These are phyloP conservation scores for Ichneumoninae sp. DNA, from an alignment of 2,888 invertebrate species.

Conservation along the genomic window DNA sequence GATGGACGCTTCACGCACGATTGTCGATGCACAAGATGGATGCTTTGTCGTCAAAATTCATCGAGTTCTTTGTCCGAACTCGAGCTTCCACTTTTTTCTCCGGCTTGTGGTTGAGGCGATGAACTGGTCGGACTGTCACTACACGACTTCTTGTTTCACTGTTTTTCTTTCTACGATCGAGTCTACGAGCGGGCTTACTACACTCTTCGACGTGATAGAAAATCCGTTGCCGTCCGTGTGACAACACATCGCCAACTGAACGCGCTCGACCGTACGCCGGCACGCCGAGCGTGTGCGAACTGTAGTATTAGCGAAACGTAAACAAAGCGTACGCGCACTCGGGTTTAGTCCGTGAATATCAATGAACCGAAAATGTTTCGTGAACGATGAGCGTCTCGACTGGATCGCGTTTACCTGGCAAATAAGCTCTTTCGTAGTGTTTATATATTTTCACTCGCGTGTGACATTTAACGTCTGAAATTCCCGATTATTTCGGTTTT, in stretches of 20 bases:
- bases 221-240: slow-evolving; percentile 8
- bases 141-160: background rate
- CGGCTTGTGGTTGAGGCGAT: background rate
- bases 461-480: background rate
- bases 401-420: background rate
- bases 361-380: background rate
- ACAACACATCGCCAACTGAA: slow-evolving; percentile 32
- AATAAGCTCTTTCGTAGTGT: background rate
- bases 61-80: background rate
- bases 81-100: background rate
- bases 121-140: background rate
- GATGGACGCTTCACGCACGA: background rate
- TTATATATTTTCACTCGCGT: background rate
- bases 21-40: background rate
- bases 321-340: slow-evolving; percentile 22
- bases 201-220: background rate
- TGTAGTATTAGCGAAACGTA: background rate
- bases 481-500: background rate
- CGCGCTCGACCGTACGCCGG: slow-evolving; percentile 1
- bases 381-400: background rate
- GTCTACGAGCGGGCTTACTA: background rate
- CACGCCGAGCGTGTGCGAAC: background rate
- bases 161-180: background rate
- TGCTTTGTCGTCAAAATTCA: background rate
- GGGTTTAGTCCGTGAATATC: background rate